Evolutionary conservation across 2,888 invertebrate genomes (phyloP), one percentile per base, ranked within the genome.

Genomic region (Chaetogeoica ovagalla): DNA sequence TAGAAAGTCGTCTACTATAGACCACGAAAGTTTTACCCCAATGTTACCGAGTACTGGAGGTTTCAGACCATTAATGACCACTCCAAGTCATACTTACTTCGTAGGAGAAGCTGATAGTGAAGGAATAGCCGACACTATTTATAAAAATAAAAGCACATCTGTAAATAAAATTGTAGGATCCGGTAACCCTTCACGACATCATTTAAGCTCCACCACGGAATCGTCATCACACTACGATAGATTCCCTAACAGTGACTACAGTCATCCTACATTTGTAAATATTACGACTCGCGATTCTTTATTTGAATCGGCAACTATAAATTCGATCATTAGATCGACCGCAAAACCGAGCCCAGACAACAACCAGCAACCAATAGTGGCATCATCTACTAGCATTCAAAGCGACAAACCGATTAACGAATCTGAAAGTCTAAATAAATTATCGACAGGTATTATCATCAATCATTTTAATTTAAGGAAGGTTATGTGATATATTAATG

Each of bases 31-130:
- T 2, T 94, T 94, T 85, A 87, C 91, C 19, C 94, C 94, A 21
- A 89, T 93, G 84, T 85, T 93, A 23, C 93, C 94, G 1, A 37
- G 90, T 60, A 87, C 90, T 82, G 91, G 92, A 59, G 94, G 94
- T 11, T 94, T 94, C 84, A 89, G 89, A 85, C 94, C 94, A 15
- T 48, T 15, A 0, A 91, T 91, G 30, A 89, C 87, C 85, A 81
- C 77, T 8, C 52, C 63, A 15, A 70, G 52, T 63, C 30, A 59
- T 52, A 69, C 48, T 48, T 60, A 48, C 15, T 60, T 52, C 9
- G 69, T 30, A 1, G 69, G 69, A 68, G 79, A 79, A 6, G 7
- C 1, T 0, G 70, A 63, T 2, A 52, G n/a, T 6, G 62, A 57
- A 55, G 70, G 65, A 3, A 57, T 63, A 1, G n/a, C 3, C 1